Base-by-base conservation (phyloP, 2,888 invertebrate genomes). In the Micoletzkya japonica region DNA sequence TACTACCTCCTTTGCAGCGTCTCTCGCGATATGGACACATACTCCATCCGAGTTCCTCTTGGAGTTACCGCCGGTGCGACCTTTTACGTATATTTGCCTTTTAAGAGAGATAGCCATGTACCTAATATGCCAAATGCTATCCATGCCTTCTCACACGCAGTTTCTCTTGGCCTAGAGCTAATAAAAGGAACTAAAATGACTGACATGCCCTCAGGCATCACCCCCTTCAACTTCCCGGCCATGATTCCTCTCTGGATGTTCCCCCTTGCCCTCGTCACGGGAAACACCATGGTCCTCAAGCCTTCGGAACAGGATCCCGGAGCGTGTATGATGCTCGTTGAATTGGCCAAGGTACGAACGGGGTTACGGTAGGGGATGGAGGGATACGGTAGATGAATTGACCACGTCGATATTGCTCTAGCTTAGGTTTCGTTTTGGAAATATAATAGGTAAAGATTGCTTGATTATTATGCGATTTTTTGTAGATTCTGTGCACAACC, bases 231-330 rank as follows among this genome's bases (percentile, higher is more conserved):
- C 73, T 79, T 79, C 87, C 98, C 98, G 0, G 97, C 97, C 37
- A 98, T 98, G 98, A 95, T 98, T 80, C 98, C 98, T 0, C 89
- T 98, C 4, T 98, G 98, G 97, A 90, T 90, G 90, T 90, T 90
- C 84, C 90, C 90, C 10, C 92, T 90, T 80, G 89, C 90, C 1
- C 76, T 89, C 36, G 89, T 93, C 6, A 93, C 95, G 68, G 98
- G 98, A 59, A 98, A 98, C 87, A 93, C 97, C 0, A 92, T 92
- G 87, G 89, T 98, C 69, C 89, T 98, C 83, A 98, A 90, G 88
- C 98, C 98, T 0, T 97, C 96, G 0, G 98, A 99, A 87, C 90
- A 95, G 82, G 97, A 96, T 82, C 98, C 98, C 4, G 96, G 97
- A 0, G 95, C 96, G 6, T 92, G 93, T 6, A 92, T 98, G 91